Evolutionary conservation across 2,797 vertebrate genomes (phyloP).

Genomic region (Capromys pilorides): DNA sequence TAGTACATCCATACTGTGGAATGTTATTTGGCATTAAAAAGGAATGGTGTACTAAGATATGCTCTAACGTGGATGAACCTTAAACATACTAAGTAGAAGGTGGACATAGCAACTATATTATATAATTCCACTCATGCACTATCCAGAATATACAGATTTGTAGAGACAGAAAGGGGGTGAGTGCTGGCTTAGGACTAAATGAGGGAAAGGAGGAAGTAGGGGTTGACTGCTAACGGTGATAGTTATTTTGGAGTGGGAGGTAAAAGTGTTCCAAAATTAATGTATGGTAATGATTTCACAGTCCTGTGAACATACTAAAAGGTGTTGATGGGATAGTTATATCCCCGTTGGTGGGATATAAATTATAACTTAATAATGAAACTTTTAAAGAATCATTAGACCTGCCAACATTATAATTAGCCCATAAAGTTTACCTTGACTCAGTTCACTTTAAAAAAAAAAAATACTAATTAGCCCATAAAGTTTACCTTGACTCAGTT

Average conservation of each 20-base stretch:
- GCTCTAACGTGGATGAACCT: background rate
- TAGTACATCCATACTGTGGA: background rate
- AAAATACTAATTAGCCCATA: conserved; percentile 45
- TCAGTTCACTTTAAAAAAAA: too few relatives aligned
- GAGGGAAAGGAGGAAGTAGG: background rate
- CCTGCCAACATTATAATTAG: conserved; percentile 38
- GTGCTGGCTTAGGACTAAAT: background rate
- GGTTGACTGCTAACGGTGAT: background rate
- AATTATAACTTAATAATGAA: conserved; percentile 45
- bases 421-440: conserved; percentile 36
- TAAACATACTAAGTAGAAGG: background rate
- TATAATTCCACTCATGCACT: background rate
- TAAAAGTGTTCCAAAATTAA: conserved; percentile 37
- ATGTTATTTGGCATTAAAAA: background rate
- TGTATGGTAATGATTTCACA: background rate
- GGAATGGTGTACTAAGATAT: background rate
- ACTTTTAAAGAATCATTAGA: conserved; percentile 8
- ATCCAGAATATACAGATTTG: background rate
- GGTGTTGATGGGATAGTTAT: background rate
- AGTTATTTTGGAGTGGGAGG: background rate
- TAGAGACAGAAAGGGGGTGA: conserved; percentile 1
- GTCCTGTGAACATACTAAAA: background rate
- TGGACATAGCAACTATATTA: background rate
- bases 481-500: conserved; percentile 18
- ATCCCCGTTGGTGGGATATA: background rate